Evolutionary conservation across 2,797 vertebrate genomes (phyloP).

Genomic region (Iguana delicatissima): DNA sequence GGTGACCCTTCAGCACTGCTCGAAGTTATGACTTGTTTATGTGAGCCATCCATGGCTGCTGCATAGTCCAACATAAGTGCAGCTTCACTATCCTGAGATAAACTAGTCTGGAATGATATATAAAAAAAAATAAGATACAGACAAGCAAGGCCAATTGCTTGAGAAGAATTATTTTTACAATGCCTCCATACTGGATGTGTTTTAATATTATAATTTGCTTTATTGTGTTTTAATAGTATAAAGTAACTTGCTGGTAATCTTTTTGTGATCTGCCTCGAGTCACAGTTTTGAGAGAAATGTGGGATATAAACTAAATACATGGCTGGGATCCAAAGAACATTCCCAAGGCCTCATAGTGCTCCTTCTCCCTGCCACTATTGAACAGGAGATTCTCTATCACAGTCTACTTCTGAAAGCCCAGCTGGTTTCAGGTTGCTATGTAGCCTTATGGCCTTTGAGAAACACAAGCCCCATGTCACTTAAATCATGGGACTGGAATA

Average conservation of each 20-base stretch:
- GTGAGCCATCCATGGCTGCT: constrained; percentile 90
- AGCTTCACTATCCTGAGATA: constrained; percentile 92
- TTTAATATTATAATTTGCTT: too few relatives aligned
- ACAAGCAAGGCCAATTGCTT: background rate
- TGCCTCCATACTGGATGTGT: too few relatives aligned
- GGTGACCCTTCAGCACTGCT: constrained; percentile 43
- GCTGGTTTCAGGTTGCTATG: background rate
- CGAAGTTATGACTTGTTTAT: constrained; percentile 74
- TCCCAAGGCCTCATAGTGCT: background rate
- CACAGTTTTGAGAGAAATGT: too few relatives aligned
- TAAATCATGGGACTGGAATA: background rate
- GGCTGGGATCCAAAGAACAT: background rate
- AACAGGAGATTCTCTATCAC: background rate
- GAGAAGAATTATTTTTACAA: background rate
- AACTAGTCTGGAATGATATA: constrained; percentile 77
- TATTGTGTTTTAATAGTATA: too few relatives aligned
- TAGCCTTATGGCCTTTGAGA: background rate
- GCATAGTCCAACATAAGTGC: constrained; percentile 92
- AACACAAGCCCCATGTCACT: background rate
- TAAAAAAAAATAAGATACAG: background rate
- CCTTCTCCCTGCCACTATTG: background rate
- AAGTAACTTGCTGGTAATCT: too few relatives aligned
- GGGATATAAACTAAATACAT: too few relatives aligned
- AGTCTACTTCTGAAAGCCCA: background rate
- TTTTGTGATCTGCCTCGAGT: too few relatives aligned